These are phyloP conservation scores for Nanorana parkeri DNA, from an alignment of 2,113 vertebrate species.

Conservation along the genomic window DNA sequence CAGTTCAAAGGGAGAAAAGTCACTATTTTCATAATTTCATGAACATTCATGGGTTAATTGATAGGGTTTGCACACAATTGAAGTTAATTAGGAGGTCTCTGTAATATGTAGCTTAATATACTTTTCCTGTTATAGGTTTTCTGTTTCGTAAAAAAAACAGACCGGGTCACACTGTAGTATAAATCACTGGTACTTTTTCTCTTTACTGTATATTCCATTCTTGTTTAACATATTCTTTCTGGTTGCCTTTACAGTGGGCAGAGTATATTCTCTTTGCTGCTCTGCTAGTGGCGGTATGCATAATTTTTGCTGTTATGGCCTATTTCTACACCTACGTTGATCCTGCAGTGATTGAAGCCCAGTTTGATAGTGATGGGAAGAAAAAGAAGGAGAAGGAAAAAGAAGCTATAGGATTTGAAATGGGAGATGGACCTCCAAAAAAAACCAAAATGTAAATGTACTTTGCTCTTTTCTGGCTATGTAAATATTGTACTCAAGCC, in stretches of 20 bases:
- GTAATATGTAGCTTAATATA: no score
- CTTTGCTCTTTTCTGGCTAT: not conserved
- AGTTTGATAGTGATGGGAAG: slow-evolving; percentile 71
- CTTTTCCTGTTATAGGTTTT: no score
- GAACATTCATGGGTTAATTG: no score
- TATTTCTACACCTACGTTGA: slow-evolving; percentile 90
- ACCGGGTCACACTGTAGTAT: no score
- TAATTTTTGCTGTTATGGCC: slow-evolving; percentile 92
- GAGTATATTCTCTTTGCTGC: slow-evolving; percentile 92
- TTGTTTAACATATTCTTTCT: not conserved
- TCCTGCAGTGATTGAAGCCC: slow-evolving; percentile 84
- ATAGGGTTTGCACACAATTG: no score
- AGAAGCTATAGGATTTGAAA: not conserved
- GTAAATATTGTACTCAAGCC: slow-evolving; percentile 32
- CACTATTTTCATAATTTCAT: no score
- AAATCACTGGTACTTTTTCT: no score
- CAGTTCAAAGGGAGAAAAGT: no score
- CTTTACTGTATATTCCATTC: not conserved
- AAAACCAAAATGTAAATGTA: slow-evolving; percentile 72
- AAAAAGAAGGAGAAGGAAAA: slow-evolving; percentile 62
- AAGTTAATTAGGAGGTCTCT: no score
- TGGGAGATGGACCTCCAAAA: slow-evolving; percentile 41
- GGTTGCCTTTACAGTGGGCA: slow-evolving; percentile 79
- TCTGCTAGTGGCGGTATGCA: slow-evolving; percentile 81
- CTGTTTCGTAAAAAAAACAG: no score